phyloP scores from a whole-genome alignment of 2,113 vertebrate species.

The Stigmatopora nigra region DNA sequence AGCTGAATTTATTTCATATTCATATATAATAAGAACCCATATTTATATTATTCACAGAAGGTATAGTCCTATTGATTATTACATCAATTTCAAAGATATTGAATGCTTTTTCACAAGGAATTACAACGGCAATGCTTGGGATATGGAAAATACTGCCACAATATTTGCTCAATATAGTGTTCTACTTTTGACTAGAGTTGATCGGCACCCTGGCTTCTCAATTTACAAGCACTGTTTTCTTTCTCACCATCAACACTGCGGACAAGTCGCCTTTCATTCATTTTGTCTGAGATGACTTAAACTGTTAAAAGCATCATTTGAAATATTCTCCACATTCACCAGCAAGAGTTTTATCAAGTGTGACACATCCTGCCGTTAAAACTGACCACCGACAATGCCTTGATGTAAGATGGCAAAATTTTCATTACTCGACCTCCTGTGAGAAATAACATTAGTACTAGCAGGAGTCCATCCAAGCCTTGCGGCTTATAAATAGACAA shows the following conservation, averaged over 20 bases:
- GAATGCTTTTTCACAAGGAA: background rate
- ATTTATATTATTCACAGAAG: too few relatives aligned
- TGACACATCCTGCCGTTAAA: background rate
- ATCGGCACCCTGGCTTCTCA: background rate
- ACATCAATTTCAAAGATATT: too few relatives aligned
- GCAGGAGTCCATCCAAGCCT: background rate
- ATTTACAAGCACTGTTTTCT: background rate
- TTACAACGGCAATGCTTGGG: background rate
- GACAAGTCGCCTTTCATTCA: background rate
- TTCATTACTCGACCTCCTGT: background rate
- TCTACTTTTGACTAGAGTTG: constrained; percentile 3
- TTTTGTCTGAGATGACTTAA: background rate
- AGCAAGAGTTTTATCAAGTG: background rate
- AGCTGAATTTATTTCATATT: too few relatives aligned
- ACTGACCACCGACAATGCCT: background rate
- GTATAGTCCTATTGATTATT: too few relatives aligned
- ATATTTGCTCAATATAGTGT: constrained; percentile 1
- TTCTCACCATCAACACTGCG: background rate
- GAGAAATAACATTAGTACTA: background rate
- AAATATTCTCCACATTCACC: background rate
- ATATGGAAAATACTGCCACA: background rate
- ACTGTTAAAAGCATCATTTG: background rate
- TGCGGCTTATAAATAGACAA: too few relatives aligned
- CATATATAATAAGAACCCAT: too few relatives aligned
- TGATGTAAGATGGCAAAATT: background rate